A percentile compares a stretch with the other conserved stretches of the same genome.
Evolutionary conservation across 92 coral and sea anemone species (phyloP).

Genomic region (Galaxea fascicularis): DNA sequence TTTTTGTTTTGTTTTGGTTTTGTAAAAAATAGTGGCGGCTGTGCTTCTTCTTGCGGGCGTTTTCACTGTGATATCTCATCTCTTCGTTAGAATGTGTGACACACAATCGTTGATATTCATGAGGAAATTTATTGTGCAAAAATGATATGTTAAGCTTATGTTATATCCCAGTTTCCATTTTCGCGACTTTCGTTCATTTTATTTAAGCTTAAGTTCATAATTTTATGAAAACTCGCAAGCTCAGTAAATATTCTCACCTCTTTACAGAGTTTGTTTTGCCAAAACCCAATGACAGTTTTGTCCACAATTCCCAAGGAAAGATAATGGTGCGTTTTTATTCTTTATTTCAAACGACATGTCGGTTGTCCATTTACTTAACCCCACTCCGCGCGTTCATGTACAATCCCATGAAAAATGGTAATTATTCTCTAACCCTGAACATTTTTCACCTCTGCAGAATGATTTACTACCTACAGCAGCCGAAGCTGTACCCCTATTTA

Average conservation of each 20-base stretch:
- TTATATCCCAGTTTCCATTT: neutral
- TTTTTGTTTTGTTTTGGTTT: too few species aligned
- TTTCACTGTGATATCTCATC: too few species aligned
- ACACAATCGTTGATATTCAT: constrained; percentile 1
- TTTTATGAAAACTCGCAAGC: neutral
- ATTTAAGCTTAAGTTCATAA: neutral
- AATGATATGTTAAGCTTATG: neutral
- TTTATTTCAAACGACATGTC: too few species aligned
- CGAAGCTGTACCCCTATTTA: too few species aligned
- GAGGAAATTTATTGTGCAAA: constrained; percentile 5
- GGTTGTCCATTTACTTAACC: too few species aligned
- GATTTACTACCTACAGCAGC: too few species aligned
- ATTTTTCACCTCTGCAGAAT: too few species aligned
- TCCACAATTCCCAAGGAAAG: too few species aligned
- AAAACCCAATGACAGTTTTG: neutral
- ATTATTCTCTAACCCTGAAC: neutral
- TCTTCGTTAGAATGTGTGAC: neutral
- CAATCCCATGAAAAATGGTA: too few species aligned
- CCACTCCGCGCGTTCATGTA: too few species aligned
- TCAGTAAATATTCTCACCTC: neutral
- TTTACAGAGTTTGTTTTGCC: neutral
- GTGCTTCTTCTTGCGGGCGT: constrained; percentile 9
- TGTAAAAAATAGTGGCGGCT: too few species aligned
- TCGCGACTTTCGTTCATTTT: neutral
- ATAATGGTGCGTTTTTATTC: too few species aligned